Conservation (phyloP, 2,113 vertebrate species). For the Acinonyx jubatus region DNA sequence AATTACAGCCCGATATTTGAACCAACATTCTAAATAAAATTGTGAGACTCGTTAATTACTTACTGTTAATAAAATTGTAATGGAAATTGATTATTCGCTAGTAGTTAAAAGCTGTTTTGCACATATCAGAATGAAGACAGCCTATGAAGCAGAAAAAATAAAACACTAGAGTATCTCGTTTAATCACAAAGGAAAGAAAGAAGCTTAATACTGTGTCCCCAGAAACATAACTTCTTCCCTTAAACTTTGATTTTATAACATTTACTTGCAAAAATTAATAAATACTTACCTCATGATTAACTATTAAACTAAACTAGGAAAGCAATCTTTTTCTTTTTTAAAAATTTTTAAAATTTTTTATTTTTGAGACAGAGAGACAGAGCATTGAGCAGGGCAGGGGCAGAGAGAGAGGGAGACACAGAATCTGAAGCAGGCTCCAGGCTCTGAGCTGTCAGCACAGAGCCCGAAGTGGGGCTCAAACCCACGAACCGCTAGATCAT, state of each 20-base stretch:
- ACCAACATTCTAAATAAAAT: conserved; percentile 66
- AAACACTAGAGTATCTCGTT: background rate
- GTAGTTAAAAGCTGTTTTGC: conserved; percentile 66
- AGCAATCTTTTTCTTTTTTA: conserved; percentile 22
- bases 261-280: conserved; percentile 62
- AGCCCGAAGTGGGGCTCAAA: no score
- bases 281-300: conserved; percentile 56
- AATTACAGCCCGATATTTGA: conserved; percentile 38
- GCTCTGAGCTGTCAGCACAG: no score
- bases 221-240: conserved; percentile 49
- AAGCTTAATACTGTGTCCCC: conserved; percentile 10
- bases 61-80: conserved; percentile 75
- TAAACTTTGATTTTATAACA: conserved; percentile 68
- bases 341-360: no score
- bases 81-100: conserved; percentile 68
- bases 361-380: no score
- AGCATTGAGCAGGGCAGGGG: no score
- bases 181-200: conserved; percentile 49
- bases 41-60: conserved; percentile 66
- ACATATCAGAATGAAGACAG: conserved; percentile 42
- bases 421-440: no score
- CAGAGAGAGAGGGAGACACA: no score
- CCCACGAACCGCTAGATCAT: no score
- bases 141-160: conserved; percentile 35
- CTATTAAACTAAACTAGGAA: conserved; percentile 42